Evolutionary conservation across 1,140 invertebrate genomes (phyloP), one percentile per base, ranked within the genome.

Genomic region (Drosophila serrata): DNA sequence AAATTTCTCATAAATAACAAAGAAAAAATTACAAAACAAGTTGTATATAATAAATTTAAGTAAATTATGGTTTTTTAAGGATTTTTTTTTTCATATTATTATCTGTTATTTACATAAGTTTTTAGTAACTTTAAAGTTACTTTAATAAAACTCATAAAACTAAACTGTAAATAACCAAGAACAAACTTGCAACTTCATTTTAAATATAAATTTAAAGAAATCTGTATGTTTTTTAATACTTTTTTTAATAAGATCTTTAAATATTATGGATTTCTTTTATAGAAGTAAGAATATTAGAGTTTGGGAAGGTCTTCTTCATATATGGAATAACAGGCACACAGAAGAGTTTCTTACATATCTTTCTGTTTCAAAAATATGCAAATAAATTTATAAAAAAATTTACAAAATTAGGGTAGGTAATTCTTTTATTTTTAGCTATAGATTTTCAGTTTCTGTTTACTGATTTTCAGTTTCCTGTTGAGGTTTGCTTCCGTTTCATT

Each of bases 401-500:
- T 37, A 15, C 4, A 15, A 37, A 15, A 39, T 39, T n/a, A 39
- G 2, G 1, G 0, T 39, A 15, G 0, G 7, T 15, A 39, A 15
- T 39, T n/a, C 5, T 39, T 15, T 3, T 7, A 15, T 0, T 3
- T 39, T 39, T 7, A 39, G 6, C 3, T 6, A 5, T 0, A 6
- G 1, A 15, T 15, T 39, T n/a, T 39, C 6, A 6, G n/a, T 40
- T 45, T 24, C 27, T 42, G n/a, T 27, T 27, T 6, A n/a, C 11
- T 13, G 37, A 24, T 58, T 35, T 49, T 35, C 42, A 29, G 57
- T 5, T 45, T 42, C 22, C 42, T 22, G 45, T 59, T 45, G 49
- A 33, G 46, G n/a, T n/a, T 40, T 39, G 82, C 81, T 88, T 90
- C 84, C 85, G 84, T 90, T 87, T 84, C 81, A 90, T 90, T 82